These are phyloP conservation scores for Alfaro cultratus DNA, from an alignment of 2,797 vertebrate genomes.

Conservation along the genomic window DNA sequence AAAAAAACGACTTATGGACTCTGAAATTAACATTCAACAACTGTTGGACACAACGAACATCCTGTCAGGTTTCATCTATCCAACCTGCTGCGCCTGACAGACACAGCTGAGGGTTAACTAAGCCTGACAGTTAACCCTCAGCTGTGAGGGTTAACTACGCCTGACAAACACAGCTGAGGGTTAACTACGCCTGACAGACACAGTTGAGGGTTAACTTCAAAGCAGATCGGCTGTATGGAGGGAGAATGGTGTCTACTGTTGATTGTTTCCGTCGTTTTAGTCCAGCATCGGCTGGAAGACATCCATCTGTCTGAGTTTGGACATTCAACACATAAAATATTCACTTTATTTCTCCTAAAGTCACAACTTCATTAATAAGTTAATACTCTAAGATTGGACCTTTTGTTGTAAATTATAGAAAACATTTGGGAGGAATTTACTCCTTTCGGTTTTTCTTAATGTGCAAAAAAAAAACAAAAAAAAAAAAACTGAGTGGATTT, in stretches of 20 bases:
- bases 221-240: not conserved
- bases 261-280: not conserved
- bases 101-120: too few relatives aligned
- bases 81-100: not conserved
- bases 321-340: not conserved
- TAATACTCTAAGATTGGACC: not conserved
- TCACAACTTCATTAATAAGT: not conserved
- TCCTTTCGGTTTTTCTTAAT: not conserved
- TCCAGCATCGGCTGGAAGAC: not conserved
- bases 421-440: not conserved
- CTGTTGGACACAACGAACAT: not conserved
- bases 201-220: constrained; percentile 3
- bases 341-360: not conserved
- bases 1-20: constrained; percentile 21
- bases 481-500: not conserved
- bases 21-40: constrained; percentile 6
- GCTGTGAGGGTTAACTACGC: not conserved
- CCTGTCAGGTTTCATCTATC: not conserved
- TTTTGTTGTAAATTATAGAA: not conserved
- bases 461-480: not conserved
- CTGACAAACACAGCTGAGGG: too few relatives aligned
- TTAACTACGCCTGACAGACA: not conserved
- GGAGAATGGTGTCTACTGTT: not conserved
- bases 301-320: not conserved
- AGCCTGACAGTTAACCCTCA: not conserved